Evolutionary conservation across 2,888 invertebrate genomes (phyloP), one percentile per base, ranked within the genome.

Genomic region (Latrodectus hesperus): DNA sequence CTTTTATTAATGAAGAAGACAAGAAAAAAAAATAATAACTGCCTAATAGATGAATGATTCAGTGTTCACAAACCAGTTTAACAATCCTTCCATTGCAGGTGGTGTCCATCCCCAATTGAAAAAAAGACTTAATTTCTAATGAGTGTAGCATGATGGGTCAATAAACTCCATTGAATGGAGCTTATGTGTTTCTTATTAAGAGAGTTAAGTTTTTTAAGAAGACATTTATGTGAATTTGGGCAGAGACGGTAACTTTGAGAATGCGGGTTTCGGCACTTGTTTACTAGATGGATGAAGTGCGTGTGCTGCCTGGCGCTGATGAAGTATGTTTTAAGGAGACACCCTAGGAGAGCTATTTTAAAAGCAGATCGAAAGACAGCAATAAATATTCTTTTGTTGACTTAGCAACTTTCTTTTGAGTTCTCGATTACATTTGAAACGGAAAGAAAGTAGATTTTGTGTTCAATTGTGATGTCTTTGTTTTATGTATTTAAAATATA

Each of bases 161-260:
- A 84, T 77, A 84, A 84, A 77, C 84, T 77, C 65, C 16, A 22
- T 38, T 84, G 77, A 84, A 84, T 84, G 52, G 77, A n/a, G 77
- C 71, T 72, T 72, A 22, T 38, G 53, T 16, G 52, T 14, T 38
- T 64, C 77, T 84, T 76, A 72, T 84, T 77, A 84, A 77, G 84
- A 72, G 51, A 53, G n/a, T 38, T 67, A 51, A 72, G 52, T 65
- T 71, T 83, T 64, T 83, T 17, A 60, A 73, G 12, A n/a, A 84
- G 77, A 52, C 74, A 26, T 71, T 77, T 76, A 64, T 52, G 17
- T 14, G 67, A 49, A 11, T 49, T 68, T 82, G 75, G 12, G 60
- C n/a, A 60, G 14, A 16, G n/a, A 60, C 60, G 12, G 60, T 60
- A 60, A 60, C 14, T 16, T 16, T 60, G 60, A 16, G 60, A 16